Evolutionary conservation across 2,797 vertebrate genomes (phyloP), one percentile per base, ranked within the genome.

Genomic region (Intellagama lesueurii): DNA sequence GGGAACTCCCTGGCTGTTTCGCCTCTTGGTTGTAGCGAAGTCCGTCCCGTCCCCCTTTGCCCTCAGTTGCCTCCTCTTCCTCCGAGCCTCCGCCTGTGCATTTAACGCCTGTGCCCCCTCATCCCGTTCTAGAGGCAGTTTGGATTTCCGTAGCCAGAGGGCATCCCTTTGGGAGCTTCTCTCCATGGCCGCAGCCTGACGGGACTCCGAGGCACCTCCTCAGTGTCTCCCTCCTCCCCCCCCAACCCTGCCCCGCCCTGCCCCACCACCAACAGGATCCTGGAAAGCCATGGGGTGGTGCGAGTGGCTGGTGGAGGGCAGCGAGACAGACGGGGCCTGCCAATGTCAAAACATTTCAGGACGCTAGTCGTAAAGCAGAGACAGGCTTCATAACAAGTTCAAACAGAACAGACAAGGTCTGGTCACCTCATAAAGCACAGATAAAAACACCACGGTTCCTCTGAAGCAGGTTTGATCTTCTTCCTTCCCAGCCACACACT

Each of bases 371-470:
- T 95, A 95, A 96, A 95, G 91, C 93, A 94, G 40, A 0, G 40
- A 0, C 93, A 87, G 93, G 94, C 85, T 87, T 93, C 94, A 87
- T 95, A 96, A 95, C 94, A 96, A 94, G 93, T 91, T 94, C 88
- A 95, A 95, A 91, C 47, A 64, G 93, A 94, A 91, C 95, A 90
- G 91, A 90, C 85, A 35, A 93, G 93, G 91, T 94, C 94, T 87
- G 92, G 93, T 69, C 95, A 96, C 93, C 95, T 95, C 93, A 96
- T 96, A 94, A 96, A 96, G 76, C 91, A 95, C 93, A 95, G 94
- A 95, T 96, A 95, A 64, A 91, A 88, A 83, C 91, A 91, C 83
- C 40, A 85, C 76, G 86, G 91, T 89, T 87, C 92, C 1, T 0
- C 91, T 68, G 49, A 81, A 83, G 87, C 93, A 94, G 92, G 95